Conservation (phyloP, 2,797 vertebrate species). For the Darevskia nairensis region DNA sequence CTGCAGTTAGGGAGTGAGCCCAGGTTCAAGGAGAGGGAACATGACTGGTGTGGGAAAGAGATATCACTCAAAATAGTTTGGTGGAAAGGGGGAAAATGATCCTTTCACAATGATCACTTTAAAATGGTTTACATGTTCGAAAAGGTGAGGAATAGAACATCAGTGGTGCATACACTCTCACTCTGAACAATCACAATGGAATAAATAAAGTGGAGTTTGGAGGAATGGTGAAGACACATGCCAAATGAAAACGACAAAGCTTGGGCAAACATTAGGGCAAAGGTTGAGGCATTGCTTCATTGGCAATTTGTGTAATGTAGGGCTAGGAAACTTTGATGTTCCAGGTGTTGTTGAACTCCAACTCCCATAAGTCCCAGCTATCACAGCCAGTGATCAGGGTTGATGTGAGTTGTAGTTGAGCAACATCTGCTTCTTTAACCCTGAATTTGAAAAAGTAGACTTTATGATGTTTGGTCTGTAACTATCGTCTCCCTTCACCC, state of each 20-base stretch:
- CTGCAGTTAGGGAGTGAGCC: background rate
- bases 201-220: background rate
- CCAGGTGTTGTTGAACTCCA: too few relatives aligned
- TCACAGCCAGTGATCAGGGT: too few relatives aligned
- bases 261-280: background rate
- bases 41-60: background rate
- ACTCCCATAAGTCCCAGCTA: too few relatives aligned
- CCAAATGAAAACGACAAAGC: background rate
- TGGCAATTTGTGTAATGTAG: background rate
- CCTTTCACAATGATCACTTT: background rate
- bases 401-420: too few relatives aligned
- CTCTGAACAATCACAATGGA: background rate
- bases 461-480: background rate
- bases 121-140: background rate
- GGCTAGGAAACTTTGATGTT: background rate
- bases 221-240: too few relatives aligned
- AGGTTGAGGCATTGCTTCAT: background rate
- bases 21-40: background rate
- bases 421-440: too few relatives aligned
- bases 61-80: background rate
- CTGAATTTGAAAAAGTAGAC: too few relatives aligned
- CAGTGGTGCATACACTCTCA: too few relatives aligned
- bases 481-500: background rate
- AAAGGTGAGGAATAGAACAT: background rate
- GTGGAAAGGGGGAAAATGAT: background rate